phyloP scores from a whole-genome alignment of 2,797 vertebrate species.

The Cyprinodon diabolis region DNA sequence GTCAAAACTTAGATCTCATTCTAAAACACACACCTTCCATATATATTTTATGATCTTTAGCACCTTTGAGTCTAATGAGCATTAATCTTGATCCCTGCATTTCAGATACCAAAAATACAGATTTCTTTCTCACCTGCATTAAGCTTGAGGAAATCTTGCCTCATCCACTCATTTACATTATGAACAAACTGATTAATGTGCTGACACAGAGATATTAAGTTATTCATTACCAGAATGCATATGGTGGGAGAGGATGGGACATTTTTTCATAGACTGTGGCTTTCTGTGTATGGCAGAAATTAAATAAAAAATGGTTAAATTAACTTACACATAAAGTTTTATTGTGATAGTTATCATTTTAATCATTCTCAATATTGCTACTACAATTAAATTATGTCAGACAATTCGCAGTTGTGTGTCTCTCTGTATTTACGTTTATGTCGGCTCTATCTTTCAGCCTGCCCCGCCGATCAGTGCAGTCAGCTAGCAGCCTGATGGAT shows the following conservation, averaged over 20 bases:
- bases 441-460: conserved; percentile 19
- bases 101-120: neutral
- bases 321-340: conserved; percentile 27
- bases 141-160: neutral
- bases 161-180: neutral
- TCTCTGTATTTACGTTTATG: conserved; percentile 20
- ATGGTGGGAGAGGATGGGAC: neutral
- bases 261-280: neutral
- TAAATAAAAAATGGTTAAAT: conserved; percentile 12
- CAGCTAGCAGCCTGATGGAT: conserved; percentile 37
- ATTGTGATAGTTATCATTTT: conserved; percentile 15
- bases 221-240: neutral
- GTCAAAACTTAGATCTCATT: too few relatives aligned
- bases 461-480: conserved; percentile 36
- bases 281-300: neutral
- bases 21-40: too few relatives aligned
- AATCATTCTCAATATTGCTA: conserved; percentile 9
- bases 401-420: neutral
- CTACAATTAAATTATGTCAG: conserved; percentile 4
- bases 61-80: neutral
- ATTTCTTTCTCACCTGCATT: neutral
- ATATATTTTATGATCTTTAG: neutral
- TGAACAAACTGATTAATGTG: neutral
- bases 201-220: neutral
- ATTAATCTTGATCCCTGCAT: neutral